Evolutionary conservation across 2,888 invertebrate species (phyloP).

Genomic region (Acrobasis repandana): DNA sequence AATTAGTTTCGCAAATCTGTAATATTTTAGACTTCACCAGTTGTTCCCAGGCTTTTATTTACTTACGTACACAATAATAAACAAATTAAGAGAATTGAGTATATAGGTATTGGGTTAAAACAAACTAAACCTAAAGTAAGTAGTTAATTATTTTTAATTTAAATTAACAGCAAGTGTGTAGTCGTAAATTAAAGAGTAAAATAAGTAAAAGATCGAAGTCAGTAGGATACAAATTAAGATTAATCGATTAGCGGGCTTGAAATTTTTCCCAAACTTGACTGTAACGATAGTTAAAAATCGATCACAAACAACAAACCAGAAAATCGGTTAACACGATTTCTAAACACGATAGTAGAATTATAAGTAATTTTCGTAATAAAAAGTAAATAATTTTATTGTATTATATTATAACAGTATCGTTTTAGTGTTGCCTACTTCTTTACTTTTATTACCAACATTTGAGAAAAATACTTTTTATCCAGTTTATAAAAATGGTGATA

Average conservation of each 20-base stretch:
- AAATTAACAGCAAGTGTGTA: neutral
- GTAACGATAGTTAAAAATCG: neutral
- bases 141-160: too few relatives aligned
- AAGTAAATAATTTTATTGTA: constrained; percentile 4
- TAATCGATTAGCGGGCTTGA: neutral
- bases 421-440: neutral
- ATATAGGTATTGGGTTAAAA: too few relatives aligned
- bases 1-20: constrained; percentile 14
- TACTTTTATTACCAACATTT: neutral
- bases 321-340: constrained; percentile 11
- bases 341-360: constrained; percentile 9
- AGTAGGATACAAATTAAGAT: neutral
- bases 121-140: too few relatives aligned
- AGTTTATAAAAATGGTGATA: neutral
- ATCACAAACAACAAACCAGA: neutral
- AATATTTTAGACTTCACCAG: neutral
- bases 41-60: constrained; percentile 5
- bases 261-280: constrained; percentile 4
- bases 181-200: neutral
- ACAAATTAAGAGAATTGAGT: too few relatives aligned
- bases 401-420: neutral
- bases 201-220: neutral
- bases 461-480: neutral
- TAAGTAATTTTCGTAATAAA: constrained; percentile 4
- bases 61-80: too few relatives aligned